Base-by-base conservation (phyloP, 2,888 invertebrate genomes). In the Masnerella sp. region DNA sequence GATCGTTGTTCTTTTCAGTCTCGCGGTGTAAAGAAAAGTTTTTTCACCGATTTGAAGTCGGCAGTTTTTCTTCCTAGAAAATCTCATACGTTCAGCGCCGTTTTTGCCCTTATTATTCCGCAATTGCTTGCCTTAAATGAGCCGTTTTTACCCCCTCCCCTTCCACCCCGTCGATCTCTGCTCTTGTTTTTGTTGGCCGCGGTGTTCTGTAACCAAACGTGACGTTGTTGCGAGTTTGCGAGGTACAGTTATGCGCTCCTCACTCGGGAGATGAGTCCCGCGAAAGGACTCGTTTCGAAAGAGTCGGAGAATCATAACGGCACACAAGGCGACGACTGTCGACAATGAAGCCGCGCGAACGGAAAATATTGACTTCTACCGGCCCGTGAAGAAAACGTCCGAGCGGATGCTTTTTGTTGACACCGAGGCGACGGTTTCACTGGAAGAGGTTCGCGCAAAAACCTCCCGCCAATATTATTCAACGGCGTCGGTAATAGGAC, bases 271-370 rank as follows among this genome's bases (percentile, higher is more conserved):
- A 81, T 81, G 78, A 77, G 74, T 65, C 64, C 62, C 62, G 62
- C 80, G 80, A 78, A 78, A 79, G 81, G 81, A 83, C 81, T 80
- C 79, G 82, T 83, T 85, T 83, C 80, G 28, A 82, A 82, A 81
- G 82, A 84, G 81, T 79, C 79, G 81, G 81, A 84, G 83, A 84
- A 84, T 85, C 82, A 84, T 85, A 85, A 85, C 85, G 85, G 85
- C 82, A 84, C 81, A 82, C 80, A 71, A 56, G 77, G 76, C 77
- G 70, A 62, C 70, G 70, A 70, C 56, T 62, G 70, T 69, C 71
- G 68, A 80, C 80, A 80, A 78, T 80, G 71, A 78, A 67, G 47
- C 25, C 12, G 61, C 65, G 54, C 54, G 28, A 73, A 49, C 22
- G 56, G 56, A 70, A 62, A 70, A 49, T 70, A 70, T 70, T 70